Base-by-base conservation (phyloP, 2,888 invertebrate genomes). In the Horisme vitalbata region DNA sequence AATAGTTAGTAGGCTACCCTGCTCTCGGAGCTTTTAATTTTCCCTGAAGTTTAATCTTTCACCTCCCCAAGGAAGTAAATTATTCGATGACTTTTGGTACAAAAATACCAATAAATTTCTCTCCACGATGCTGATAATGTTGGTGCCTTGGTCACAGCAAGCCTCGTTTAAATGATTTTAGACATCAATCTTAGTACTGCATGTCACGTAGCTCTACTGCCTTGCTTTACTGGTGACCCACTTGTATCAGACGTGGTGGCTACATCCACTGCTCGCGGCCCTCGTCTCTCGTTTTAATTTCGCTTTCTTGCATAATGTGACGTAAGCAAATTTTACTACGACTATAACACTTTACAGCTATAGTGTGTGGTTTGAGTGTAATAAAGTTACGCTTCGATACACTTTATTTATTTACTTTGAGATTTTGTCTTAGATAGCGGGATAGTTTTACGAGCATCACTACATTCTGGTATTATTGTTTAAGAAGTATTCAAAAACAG, bases 221-320 rank as follows among this genome's bases (percentile, higher is more conserved):
- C 14, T 35, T 15, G n/a, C n/a, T 10, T 30, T 33, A 41, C 30
- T 30, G 8, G 31, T 44, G 52, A 52, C 49, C 52, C 18, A 49
- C 48, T 55, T 41, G 32, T 10, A 9, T 26, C 30, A 53, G 55
- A 58, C 51, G 30, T 23, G 41, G 26, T 34, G 55, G 36, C 46
- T 41, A 36, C 50, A 41, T 34, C 49, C 27, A 50, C 33, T 28
- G 48, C 54, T 43, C 24, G 26, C 39, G 44, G 50, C 23, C 14
- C 38, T 51, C 50, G 39, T 52, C 44, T 57, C 57, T 59, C 59
- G 52, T 50, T 39, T 55, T 41, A 36, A 50, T 52, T 52, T 55
- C 51, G 43, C 50, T 46, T 37, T 45, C 28, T 68, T 66, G 66
- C 55, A 53, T 63, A 66, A 71, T 46, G 39, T 41, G 36, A 52